Conservation (phyloP, 1,140 invertebrate species). For the Apis mellifera region Amel_HAv3.1 CM009935.2:4967001-4967500, state of each 20-base stretch:
- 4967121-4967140: neutral
- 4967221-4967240: slow-evolving; percentile 56
- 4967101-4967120: neutral
- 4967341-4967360: slow-evolving; percentile 38
- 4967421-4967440: neutral
- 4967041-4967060: neutral
- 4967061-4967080: neutral
- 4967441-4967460: neutral
- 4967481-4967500: too few species aligned
- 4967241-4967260: slow-evolving; percentile 59
- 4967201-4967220: slow-evolving; percentile 42
- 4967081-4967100: neutral
- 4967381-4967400: neutral
- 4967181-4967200: slow-evolving; percentile 48
- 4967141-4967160: neutral
- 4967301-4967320: slow-evolving; percentile 9
- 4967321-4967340: slow-evolving; percentile 42
- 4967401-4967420: slow-evolving; percentile 6
- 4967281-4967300: slow-evolving; percentile 42
- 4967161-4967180: neutral
- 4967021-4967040: neutral
- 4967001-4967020: neutral
- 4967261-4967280: slow-evolving; percentile 40
- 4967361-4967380: slow-evolving; percentile 20
- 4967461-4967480: too few species aligned